phyloP scores from a whole-genome alignment of 2,797 vertebrate genomes.

The Esox lucius region DNA sequence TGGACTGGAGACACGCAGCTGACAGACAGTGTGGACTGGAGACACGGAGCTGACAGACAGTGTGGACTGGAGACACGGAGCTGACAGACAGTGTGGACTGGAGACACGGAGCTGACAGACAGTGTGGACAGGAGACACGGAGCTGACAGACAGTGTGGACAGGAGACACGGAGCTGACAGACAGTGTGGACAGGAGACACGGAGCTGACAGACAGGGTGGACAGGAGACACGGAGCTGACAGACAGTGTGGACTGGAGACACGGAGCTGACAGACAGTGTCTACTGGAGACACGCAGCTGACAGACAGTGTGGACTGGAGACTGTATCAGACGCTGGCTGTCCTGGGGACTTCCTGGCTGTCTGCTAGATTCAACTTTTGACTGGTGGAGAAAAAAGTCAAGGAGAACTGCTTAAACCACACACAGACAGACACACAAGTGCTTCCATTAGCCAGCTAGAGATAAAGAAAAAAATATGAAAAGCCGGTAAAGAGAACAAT shows the following conservation, averaged over 20 bases:
- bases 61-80: no score
- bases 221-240: no score
- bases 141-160: not conserved
- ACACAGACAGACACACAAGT: not conserved
- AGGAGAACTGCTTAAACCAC: conserved; percentile 22
- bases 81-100: no score
- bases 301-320: not conserved
- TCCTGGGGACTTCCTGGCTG: conserved; percentile 85
- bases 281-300: not conserved
- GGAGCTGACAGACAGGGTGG: not conserved
- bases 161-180: not conserved
- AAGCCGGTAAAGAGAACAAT: no score
- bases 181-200: no score
- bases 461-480: no score
- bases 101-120: no score
- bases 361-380: conserved; percentile 96
- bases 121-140: not conserved
- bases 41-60: no score
- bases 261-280: no score
- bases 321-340: conserved; percentile 80
- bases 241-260: no score
- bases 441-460: not conserved
- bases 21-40: no score
- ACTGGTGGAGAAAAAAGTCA: conserved; percentile 74
- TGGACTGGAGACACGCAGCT: no score